Evolutionary conservation across 2,888 invertebrate species (phyloP), one percentile per base, ranked within the genome.

Genomic region (Metallyticus violacea): DNA sequence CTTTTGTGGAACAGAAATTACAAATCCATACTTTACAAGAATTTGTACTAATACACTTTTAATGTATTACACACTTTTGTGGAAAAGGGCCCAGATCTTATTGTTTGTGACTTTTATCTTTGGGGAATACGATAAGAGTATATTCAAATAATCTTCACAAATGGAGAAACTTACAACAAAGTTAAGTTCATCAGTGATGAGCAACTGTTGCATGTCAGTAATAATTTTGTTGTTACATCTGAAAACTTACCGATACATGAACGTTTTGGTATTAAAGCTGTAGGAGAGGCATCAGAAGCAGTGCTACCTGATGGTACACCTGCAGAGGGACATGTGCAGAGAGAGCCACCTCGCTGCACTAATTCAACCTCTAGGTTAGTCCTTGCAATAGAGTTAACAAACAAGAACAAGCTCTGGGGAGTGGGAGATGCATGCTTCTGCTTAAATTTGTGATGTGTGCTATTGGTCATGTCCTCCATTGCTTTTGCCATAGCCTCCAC

Each of bases 321-420:
- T 4, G 89, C 87, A 9, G 89, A 89, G 81, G 89, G 89, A n/a
- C 89, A 91, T 9, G 92, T 91, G 89, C 93, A 93, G 15, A 97
- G 93, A n/a, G 95, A 94, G 9, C 97, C 97, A n/a, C 97, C 97
- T 80, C 97, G 94, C 92, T 97, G 97, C 88, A 97, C 96, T 81
- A 99, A 94, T 92, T 99, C 98, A 87, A 98, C 95, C 93, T 99
- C 99, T 87, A 99, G 93, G 93, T 98, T 98, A 84, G 97, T 98
- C 89, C 99, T 94, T 83, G 96, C 97, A 88, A 97, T 96, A 0
- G 97, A 97, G 88, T 96, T 96, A 88, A 97, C 97, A 92, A 98
- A 98, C 85, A 98, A 94, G 91, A 98, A 96, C 88, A 98, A 94
- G 90, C 95, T 95, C 90, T 96, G 95, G 89, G 94, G 94, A 4